Base-by-base conservation (phyloP, 2,888 invertebrate species). In the Synanthedon formicaeformis region DNA sequence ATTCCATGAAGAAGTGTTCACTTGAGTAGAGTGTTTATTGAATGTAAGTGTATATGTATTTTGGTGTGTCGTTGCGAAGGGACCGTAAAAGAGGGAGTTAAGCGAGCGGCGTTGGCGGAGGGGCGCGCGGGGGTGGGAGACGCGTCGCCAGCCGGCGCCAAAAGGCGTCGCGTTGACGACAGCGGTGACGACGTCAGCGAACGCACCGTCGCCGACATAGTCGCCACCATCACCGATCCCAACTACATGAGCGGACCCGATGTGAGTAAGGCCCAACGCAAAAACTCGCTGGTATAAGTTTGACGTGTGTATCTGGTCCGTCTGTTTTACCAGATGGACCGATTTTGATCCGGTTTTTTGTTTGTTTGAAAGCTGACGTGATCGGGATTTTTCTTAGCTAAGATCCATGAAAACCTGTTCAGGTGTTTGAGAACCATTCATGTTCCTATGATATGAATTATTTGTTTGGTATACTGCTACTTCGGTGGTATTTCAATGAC, bases 191-290 rank as follows among this genome's bases (percentile, higher is more conserved):
- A 96, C 83, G 88, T 96, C 52, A 90, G 93, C 49, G 91, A 93
- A 55, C 92, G 95, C 10, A 92, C 93, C 0, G 92, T 97, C 0
- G 90, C 93, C 4, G 93, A 95, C 66, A 94, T 96, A 41, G 91
- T 96, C 50, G 93, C 94, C 50, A 92, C 93, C 14, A 94, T 96
- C 57, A 91, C 92, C 52, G 95, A 96, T 73, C 94, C 95, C 1
- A 93, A 93, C 71, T 92, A 94, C 59, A 94, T 95, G 91, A 92
- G 92, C 54, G 94, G 94, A 2, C 93, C 94, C 2, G 94, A 94
- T 73, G 94, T 93, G 64, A 83, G 88, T 75, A 16, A 12, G 2
- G 13, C 8, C 8, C 16, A 6, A 16, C 18, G 34, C 34, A 1
- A 27, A 27, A 27, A 27, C 1, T 0, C 8, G 8, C 27, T 27